Evolutionary conservation across 2,888 invertebrate genomes (phyloP), one percentile per base, ranked within the genome.

Genomic region (Esperia sulphurella): DNA sequence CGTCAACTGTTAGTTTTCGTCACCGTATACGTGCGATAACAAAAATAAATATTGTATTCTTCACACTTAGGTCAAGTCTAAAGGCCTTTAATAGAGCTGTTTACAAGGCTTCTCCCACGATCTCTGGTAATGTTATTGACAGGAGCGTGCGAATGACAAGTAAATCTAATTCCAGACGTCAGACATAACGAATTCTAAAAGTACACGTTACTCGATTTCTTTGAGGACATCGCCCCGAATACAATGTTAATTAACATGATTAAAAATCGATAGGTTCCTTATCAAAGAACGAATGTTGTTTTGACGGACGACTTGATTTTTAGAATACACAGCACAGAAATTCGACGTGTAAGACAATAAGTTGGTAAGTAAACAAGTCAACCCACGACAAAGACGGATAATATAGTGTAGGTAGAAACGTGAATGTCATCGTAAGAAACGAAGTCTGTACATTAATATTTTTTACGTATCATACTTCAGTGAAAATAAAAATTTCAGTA

Each of bases 171-270:
- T 37, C 9, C 12, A n/a, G n/a, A 37, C 37, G 37, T 13, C 10
- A 37, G 9, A 31, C 8, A 5, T 31, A 1, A 4, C 7, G 8
- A n/a, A 12, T 21, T 21, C 14, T 9, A 40, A 21, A 42, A 42
- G 37, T 44, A 45, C 45, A 41, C 51, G n/a, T n/a, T n/a, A n/a
- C n/a, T n/a, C n/a, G 60, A 61, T 63, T 65, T 69, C 1, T 58
- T 14, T 14, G 45, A 53, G 62, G 63, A 45, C 65, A 59, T 51
- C 54, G 68, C 53, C 48, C 63, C 50, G 51, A 33, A 33, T 46
- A 50, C 50, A 48, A 54, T 41, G 50, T 55, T 43, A 52, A 63
- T 65, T 63, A 52, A 45, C 51, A 58, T 46, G 45, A 58, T 61
- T 56, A 48, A 51, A 48, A 59, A 58, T 55, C 41, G 47, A 57